Evolutionary conservation across 2,113 vertebrate species (phyloP).

Genomic region (Esox niger): DNA sequence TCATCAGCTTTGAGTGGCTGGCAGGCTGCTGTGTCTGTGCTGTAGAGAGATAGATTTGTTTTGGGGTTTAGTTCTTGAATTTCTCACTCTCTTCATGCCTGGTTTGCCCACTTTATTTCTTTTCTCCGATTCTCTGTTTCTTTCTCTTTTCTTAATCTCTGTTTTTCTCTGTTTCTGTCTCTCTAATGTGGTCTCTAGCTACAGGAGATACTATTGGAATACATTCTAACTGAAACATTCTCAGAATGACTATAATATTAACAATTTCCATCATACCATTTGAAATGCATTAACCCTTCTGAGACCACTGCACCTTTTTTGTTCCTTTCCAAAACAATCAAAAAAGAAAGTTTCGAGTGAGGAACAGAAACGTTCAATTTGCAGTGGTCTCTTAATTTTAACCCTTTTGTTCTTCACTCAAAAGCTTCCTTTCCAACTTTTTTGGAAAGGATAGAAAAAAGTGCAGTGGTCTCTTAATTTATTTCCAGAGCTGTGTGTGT

Average conservation of each 20-base stretch:
- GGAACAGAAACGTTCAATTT: no score
- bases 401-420: no score
- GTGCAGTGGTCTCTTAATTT: no score
- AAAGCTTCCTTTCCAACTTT: no score
- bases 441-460: no score
- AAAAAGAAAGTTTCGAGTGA: no score
- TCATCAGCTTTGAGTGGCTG: conserved; percentile 60
- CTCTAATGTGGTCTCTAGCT: background rate
- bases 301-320: no score
- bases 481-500: no score
- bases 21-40: conserved; percentile 66
- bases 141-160: background rate
- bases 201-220: background rate
- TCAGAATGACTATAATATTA: background rate
- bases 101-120: background rate
- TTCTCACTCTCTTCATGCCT: conserved; percentile 3
- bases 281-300: no score
- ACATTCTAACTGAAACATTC: background rate
- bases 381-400: no score
- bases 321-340: no score
- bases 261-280: background rate
- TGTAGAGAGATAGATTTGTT: conserved; percentile 17
- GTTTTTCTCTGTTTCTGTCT: background rate
- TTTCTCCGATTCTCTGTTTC: no score
- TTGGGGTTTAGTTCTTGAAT: background rate